Base-by-base conservation (phyloP, 2,797 vertebrate genomes). In the Sciaenops ocellatus region DNA sequence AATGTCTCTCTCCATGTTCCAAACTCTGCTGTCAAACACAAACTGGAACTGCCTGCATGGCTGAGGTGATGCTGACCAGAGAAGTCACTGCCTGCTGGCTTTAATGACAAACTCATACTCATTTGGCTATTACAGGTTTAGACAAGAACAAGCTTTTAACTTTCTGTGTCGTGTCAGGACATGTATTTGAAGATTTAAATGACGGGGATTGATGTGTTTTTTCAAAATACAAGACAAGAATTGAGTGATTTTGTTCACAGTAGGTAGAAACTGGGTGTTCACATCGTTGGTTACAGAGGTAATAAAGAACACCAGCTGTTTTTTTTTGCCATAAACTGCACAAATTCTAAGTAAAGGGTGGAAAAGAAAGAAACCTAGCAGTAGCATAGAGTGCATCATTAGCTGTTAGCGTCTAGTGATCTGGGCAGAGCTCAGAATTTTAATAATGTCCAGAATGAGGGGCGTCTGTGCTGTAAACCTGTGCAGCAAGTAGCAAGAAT, bases 21-120 rank as follows among this genome's bases (percentile, higher is more conserved):
- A 69, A 78, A 77, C 54, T 65, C 69, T 48, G 69, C 73, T 83
- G 79, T 83, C 84, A 26, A 55, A 70, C 62, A 11, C 54, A 57
- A 22, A 75, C 26, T 44, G 65, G 54, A 71, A 54, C 18, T 15
- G 30, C 47, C 12, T 62, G 79, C 61, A 6, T 42, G 44, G 61
- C 61, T 48, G 57, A 64, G 67, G 56, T 18, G 52, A 73, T 61
- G 55, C 67, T n/a, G 66, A 54, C 50, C 24, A 30, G 30, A 56
- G 41, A 24, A 61, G 67, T 86, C 48, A 57, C 61, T 69, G 24
- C 11, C 28, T 61, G 10, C 46, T 42, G 48, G 24, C 69, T 73
- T 26, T 52, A 26, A 59, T 75, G 66, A 65, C 52, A 78, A 78
- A 73, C 28, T 71, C 28, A 34, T 13, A 52, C 66, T 52, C 59